Evolutionary conservation across 2,797 vertebrate species (phyloP).

Genomic region (Sebastes diaconus): DNA sequence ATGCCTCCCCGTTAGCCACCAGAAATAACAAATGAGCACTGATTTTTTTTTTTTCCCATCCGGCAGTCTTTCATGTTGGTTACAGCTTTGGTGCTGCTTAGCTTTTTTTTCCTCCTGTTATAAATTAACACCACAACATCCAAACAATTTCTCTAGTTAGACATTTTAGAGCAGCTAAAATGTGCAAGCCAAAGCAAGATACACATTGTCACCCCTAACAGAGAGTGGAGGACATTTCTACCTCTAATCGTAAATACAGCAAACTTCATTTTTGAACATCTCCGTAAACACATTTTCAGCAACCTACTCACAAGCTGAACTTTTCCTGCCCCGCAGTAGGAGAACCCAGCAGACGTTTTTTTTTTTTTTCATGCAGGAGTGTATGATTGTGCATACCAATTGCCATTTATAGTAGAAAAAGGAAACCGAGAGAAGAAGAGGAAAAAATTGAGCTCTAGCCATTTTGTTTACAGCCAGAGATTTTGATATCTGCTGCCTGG

Average conservation of each 20-base stretch:
- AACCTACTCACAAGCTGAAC: conserved; percentile 28
- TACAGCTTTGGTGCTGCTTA: conserved; percentile 9
- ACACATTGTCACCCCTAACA: neutral
- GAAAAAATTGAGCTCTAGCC: conserved; percentile 32
- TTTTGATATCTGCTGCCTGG: conserved; percentile 58
- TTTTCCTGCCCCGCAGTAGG: conserved; percentile 8
- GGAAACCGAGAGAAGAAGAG: neutral
- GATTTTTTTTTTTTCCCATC: conserved; percentile 4
- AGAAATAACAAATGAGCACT: conserved; percentile 52
- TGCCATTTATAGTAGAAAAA: conserved; percentile 31
- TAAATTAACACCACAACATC: neutral
- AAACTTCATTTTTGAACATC: conserved; percentile 7
- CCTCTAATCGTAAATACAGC: neutral
- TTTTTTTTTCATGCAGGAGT: neutral
- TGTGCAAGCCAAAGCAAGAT: neutral
- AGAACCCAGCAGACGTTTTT: conserved; percentile 19
- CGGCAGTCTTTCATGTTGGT: conserved; percentile 27
- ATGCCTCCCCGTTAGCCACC: conserved; percentile 52
- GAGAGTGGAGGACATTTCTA: neutral
- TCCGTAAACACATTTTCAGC: conserved; percentile 28
- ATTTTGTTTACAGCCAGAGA: conserved; percentile 70
- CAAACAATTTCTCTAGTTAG: neutral
- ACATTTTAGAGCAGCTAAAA: conserved; percentile 11
- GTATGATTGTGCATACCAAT: conserved; percentile 37
- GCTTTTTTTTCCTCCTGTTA: neutral